Evolutionary conservation across 2,113 vertebrate genomes (phyloP), one percentile per base, ranked within the genome.

Genomic region (Mystacornis crossleyi): DNA sequence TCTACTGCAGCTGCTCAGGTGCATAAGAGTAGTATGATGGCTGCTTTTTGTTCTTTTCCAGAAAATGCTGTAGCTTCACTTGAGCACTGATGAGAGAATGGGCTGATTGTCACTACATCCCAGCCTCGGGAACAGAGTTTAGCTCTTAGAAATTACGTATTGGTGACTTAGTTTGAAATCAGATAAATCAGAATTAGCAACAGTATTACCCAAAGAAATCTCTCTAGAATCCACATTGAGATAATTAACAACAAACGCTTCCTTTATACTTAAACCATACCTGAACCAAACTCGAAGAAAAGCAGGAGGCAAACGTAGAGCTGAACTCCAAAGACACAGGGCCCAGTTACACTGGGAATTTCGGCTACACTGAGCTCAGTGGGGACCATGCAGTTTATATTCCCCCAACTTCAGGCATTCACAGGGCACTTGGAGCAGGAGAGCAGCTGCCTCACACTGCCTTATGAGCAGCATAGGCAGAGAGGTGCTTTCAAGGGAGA

Each of bases 301-400:
- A 61, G 20, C 4, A 8, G 47, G 29, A 67, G 24, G 28, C 0
- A 0, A 67, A 40, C 0, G 0, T 4, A 21, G 40, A 67, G 17
- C 17, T 54, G 3, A 60, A 79, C 14, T 60, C 33, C 53, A 92
- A 54, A 75, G 57, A 2, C 6, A 31, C 4, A 48, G 53, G 38
- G 47, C 10, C 8, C 50, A 78, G 38, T 24, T 18, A 19, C 40
- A 64, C 18, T 0, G 60, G 48, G 61, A 16, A 36, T 23, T 81
- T 48, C 10, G 24, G 33, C 71, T 74, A 29, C 16, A 12, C 1
- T 19, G 45, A 81, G 47, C 47, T 81, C 83, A 19, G 12, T 9
- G 6, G 23, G 64, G 19, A 60, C 4, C 38, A 40, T 42, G 2
- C 6, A 7, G 4, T 7, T 36, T 24, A 2, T 50, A 47, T 18